Evolutionary conservation across 2,113 vertebrate genomes (phyloP), one percentile per base, ranked within the genome.

Genomic region (Leucoraja erinaceus): DNA sequence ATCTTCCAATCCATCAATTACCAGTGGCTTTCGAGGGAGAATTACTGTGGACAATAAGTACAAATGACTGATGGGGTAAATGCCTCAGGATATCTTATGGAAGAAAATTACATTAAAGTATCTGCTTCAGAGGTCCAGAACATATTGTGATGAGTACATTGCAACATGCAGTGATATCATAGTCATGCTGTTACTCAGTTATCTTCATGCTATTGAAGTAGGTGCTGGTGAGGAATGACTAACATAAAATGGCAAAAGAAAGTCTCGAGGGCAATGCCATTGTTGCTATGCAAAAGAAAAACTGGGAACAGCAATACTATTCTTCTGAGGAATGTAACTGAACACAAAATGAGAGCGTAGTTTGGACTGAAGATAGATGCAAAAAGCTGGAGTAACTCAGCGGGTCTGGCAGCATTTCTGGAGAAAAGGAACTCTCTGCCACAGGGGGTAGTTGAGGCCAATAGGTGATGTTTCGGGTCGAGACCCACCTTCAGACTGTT

Each of bases 21-120:
- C 56, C 56, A 61, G 59, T 61, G 25, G 81, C 25, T 11, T 14
- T 84, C 8, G 28, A 16, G 81, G 56, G 81, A n/a, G 56, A 14
- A 25, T 54, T n/a, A n/a, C 81, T 61, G 81, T 28, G 22, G 81
- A 28, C 56, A 84, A 59, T 14, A 84, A 59, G 56, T 59, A 84
- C 81, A 84, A 84, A 84, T 84, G 56, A 84, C 56, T 84, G 56
- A 61, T 84, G 22, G n/a, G 25, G 54, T 59, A 84, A 84, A 56
- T 84, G 25, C 81, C 25, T 59, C 81, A 84, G 56, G 5, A 9
- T 84, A 10, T 16, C 81, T 61, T 59, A 9, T 84, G 81, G 12
- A 84, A n/a, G 25, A 59, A 84, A 59, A 84, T 28, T 84, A 61
- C 54, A 61, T 84, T 84, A 61, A 84, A 84, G 56, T 16, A 61